These are phyloP conservation scores for Boulengeromyrus knoepffleri DNA, from an alignment of 2,113 vertebrate species.

Conservation along the genomic window DNA sequence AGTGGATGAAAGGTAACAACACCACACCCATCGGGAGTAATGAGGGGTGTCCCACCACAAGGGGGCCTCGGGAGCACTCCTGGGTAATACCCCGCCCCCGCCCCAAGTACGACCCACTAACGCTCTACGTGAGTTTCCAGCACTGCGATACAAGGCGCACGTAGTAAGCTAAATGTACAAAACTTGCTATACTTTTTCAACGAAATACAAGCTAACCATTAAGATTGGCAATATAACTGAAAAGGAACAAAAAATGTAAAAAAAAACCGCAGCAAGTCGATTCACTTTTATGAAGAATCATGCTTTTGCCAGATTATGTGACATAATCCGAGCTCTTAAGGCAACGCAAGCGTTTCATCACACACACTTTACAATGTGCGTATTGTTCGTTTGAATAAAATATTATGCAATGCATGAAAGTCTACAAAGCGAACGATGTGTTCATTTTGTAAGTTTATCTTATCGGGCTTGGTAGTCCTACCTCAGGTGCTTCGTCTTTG, in stretches of 20 bases:
- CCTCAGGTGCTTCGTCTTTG: constrained; percentile 77
- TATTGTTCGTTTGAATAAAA: neutral
- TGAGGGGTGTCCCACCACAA: constrained; percentile 60
- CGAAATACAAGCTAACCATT: neutral
- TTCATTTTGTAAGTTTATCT: neutral
- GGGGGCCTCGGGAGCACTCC: constrained; percentile 60
- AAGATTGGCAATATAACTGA: neutral
- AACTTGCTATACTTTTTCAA: neutral
- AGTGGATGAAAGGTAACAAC: constrained; percentile 54
- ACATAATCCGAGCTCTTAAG: neutral
- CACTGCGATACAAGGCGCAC: neutral
- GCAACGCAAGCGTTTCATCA: neutral
- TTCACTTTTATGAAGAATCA: neutral
- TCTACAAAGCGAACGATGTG: neutral
- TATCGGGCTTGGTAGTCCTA: constrained; percentile 26
- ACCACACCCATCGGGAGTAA: constrained; percentile 72
- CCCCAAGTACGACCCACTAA: neutral
- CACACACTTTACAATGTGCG: neutral
- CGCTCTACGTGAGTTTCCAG: neutral
- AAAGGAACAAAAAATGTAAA: neutral
- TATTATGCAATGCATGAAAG: too few species aligned
- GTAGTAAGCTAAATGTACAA: neutral
- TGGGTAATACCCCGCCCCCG: neutral
- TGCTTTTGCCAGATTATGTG: neutral
- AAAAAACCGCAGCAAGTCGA: neutral